Conservation (phyloP, 2,888 invertebrate species). For the Pardosa pseudoannulata region DNA sequence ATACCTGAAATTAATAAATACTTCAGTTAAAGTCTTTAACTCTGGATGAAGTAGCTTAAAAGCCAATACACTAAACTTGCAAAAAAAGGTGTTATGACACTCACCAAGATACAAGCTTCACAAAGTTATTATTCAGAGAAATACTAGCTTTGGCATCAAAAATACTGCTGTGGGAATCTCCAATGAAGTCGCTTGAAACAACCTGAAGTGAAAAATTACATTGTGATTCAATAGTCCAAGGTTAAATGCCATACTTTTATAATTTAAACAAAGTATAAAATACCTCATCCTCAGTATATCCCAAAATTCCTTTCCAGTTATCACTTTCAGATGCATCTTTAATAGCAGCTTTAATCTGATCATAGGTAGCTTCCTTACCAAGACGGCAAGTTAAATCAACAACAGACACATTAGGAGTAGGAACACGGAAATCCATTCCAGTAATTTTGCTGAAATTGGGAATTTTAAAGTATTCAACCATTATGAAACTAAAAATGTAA, state of each 20-base stretch:
- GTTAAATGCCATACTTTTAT: too few relatives aligned
- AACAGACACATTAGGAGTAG: slow-evolving; percentile 97
- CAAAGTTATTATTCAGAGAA: slow-evolving; percentile 93
- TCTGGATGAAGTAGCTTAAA: background rate
- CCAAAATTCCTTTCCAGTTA: slow-evolving; percentile 80
- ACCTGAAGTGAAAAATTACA: slow-evolving; percentile 79
- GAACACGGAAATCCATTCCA: slow-evolving; percentile 99
- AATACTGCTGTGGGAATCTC: slow-evolving; percentile 93
- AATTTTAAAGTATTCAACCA: too few relatives aligned
- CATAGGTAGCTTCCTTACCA: slow-evolving; percentile 79
- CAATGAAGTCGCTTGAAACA: slow-evolving; percentile 96
- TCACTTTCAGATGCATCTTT: slow-evolving; percentile 79
- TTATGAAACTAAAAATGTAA: too few relatives aligned
- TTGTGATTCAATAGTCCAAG: background rate
- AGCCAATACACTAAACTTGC: background rate
- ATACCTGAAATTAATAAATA: slow-evolving; percentile 81
- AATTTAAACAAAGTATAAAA: too few relatives aligned
- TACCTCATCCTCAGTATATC: slow-evolving; percentile 80
- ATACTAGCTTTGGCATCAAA: slow-evolving; percentile 99
- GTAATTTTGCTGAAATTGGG: slow-evolving; percentile 89
- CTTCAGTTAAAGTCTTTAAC: background rate
- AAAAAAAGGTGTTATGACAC: slow-evolving; percentile 66
- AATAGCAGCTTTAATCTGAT: slow-evolving; percentile 80
- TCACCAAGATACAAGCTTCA: slow-evolving; percentile 97
- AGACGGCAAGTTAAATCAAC: slow-evolving; percentile 92